These are phyloP conservation scores for Meganola albula DNA, from an alignment of 2,888 invertebrate species.

Conservation along the genomic window DNA sequence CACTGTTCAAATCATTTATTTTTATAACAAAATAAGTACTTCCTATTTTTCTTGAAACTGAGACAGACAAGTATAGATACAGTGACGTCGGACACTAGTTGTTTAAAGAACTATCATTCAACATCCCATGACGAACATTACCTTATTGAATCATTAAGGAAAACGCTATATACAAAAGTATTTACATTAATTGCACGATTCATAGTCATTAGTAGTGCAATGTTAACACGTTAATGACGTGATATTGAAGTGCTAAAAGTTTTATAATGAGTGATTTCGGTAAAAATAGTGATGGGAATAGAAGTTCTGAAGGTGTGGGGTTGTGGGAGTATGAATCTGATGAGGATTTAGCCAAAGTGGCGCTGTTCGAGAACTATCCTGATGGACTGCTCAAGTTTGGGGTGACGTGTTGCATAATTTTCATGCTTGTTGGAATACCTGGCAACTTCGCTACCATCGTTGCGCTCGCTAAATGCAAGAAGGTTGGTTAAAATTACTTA, in stretches of 20 bases:
- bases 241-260: conserved; percentile 12
- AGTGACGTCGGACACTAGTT: too few relatives aligned
- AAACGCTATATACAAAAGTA: conserved; percentile 44
- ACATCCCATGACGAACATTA: conserved; percentile 38
- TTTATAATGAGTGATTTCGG: conserved; percentile 17
- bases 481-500: too few relatives aligned
- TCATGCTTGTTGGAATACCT: conserved; percentile 86
- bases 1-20: conserved; percentile 16
- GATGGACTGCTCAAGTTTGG: conserved; percentile 82
- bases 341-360: conserved; percentile 46
- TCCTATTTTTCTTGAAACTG: too few relatives aligned
- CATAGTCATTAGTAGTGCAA: conserved; percentile 44
- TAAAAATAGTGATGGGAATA: conserved; percentile 27
- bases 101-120: conserved; percentile 36
- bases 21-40: too few relatives aligned
- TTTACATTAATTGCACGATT: conserved; percentile 26
- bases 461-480: conserved; percentile 85
- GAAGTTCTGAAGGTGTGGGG: conserved; percentile 14
- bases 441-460: conserved; percentile 88
- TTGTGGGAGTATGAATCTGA: conserved; percentile 41
- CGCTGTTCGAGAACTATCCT: conserved; percentile 83
- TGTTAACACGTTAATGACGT: conserved; percentile 34
- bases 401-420: conserved; percentile 82
- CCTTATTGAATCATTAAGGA: conserved; percentile 64
- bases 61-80: too few relatives aligned